Evolutionary conservation across 2,797 vertebrate species (phyloP).

Genomic region (Pipistrellus nathusii): DNA sequence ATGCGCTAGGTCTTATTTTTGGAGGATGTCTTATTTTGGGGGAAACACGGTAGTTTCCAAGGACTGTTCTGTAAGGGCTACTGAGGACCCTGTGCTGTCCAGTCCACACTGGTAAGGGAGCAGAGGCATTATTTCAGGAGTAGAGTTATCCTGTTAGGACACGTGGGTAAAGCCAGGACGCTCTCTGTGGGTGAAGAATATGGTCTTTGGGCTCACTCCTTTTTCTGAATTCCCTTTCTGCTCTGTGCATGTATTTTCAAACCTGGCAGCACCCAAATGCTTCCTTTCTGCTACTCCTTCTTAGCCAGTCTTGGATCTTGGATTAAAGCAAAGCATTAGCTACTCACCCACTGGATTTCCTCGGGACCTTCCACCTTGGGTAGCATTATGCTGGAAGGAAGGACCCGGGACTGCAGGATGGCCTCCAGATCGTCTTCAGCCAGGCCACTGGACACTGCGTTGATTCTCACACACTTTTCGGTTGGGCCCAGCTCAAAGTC

Average conservation of each 20-base stretch:
- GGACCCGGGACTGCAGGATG: slow-evolving; percentile 91
- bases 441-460: slow-evolving; percentile 96
- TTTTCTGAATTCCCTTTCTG: neutral
- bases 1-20: no score
- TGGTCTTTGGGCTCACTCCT: neutral
- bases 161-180: neutral
- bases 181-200: neutral
- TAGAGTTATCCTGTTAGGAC: neutral
- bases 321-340: slow-evolving; percentile 4
- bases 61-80: neutral
- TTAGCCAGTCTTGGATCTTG: slow-evolving; percentile 43
- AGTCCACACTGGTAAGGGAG: neutral
- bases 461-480: slow-evolving; percentile 97
- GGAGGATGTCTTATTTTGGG: no score
- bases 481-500: slow-evolving; percentile 92
- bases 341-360: slow-evolving; percentile 96
- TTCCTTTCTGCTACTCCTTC: neutral
- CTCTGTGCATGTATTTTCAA: neutral
- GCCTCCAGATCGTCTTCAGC: slow-evolving; percentile 93
- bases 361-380: slow-evolving; percentile 95
- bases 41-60: neutral
- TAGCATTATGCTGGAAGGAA: slow-evolving; percentile 97
- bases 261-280: neutral
- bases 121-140: neutral
- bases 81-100: neutral